Percentiles rank a stretch among this genome's conserved stretches.
Conservation (phyloP, 2,113 vertebrate species). For the Rhadina sibilatrix region DNA sequence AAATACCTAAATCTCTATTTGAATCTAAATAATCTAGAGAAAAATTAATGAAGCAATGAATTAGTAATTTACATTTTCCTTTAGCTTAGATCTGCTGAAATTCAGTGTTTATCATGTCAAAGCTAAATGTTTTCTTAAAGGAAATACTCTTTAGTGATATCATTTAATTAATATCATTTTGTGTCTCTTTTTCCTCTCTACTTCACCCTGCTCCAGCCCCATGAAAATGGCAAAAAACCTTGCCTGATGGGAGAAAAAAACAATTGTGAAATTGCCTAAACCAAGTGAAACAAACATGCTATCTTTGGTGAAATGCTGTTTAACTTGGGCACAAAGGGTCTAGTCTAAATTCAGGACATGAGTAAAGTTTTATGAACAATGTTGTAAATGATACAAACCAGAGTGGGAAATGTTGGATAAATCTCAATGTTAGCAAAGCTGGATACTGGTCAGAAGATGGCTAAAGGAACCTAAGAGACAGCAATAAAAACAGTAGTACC, state of each 20-base stretch:
- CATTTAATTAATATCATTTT: neutral
- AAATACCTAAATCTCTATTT: neutral
- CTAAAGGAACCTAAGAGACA: neutral
- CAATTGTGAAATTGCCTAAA: accelerated
- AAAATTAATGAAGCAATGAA: neutral
- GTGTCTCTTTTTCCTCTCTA: neutral
- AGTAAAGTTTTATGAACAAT: neutral
- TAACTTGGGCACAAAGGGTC: neutral
- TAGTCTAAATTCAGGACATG: neutral
- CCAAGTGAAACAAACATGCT: neutral
- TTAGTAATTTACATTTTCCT: neutral
- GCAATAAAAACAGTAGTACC: neutral
- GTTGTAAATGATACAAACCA: neutral
- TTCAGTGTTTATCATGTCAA: accelerated
- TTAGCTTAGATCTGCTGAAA: neutral
- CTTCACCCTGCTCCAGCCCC: neutral
- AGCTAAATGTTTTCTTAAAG: neutral
- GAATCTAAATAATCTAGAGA: neutral
- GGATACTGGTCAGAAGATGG: neutral
- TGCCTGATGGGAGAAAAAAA: accelerated
- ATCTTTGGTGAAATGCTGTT: neutral
- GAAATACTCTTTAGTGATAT: neutral
- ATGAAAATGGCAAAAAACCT: neutral
- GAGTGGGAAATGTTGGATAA: neutral
- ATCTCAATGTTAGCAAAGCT: neutral